Evolutionary conservation across 2,797 vertebrate species (phyloP).

Genomic region (Microcaecilia unicolor): DNA sequence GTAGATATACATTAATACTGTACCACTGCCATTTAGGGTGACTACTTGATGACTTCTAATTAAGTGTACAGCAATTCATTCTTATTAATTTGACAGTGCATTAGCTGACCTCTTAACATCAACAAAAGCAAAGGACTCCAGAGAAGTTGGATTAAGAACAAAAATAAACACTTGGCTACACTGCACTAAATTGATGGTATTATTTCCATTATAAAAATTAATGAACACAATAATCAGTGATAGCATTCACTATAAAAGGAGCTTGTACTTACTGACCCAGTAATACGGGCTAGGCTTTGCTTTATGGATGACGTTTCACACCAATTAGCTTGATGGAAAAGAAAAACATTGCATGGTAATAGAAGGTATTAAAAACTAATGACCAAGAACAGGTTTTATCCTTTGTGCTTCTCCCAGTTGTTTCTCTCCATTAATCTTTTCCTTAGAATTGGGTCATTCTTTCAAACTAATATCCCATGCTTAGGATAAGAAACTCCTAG

Average conservation of each 20-base stretch:
- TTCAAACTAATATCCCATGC: too few relatives aligned
- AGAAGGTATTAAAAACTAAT: conserved; percentile 5
- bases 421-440: background rate
- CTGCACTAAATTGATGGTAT: conserved; percentile 4
- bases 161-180: conserved; percentile 8
- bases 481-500: too few relatives aligned
- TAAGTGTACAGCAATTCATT: too few relatives aligned
- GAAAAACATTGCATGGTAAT: background rate
- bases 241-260: background rate
- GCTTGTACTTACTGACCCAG: background rate
- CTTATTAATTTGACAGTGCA: background rate
- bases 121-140: accelerated
- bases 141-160: conserved; percentile 2
- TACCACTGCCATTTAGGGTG: too few relatives aligned
- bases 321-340: conserved; percentile 6
- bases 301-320: background rate
- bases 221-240: conserved; percentile 15
- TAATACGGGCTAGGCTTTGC: background rate
- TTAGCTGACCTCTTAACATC: background rate
- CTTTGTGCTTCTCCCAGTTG: background rate
- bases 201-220: conserved; percentile 13
- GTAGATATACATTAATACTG: too few relatives aligned
- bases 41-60: too few relatives aligned
- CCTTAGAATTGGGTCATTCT: too few relatives aligned
- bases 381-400: background rate